Base-by-base conservation (phyloP, 2,888 invertebrate genomes). In the Timema podura region DNA sequence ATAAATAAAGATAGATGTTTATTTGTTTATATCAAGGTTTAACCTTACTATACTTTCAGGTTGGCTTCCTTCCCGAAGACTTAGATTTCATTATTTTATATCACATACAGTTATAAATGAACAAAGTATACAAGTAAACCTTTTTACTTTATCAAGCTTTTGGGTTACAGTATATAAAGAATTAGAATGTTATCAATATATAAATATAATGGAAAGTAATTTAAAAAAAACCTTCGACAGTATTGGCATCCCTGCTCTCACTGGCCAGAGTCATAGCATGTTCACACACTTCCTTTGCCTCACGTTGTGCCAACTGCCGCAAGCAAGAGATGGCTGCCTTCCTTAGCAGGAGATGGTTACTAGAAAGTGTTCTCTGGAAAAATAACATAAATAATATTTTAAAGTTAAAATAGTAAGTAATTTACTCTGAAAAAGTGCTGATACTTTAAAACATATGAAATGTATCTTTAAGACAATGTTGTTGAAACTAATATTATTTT, bases 281-380 rank as follows among this genome's bases (percentile, higher is more conserved):
- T 75, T 95, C 93, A 79, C 96, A 96, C 7, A 99, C 96, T 82
- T 98, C 97, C 74, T 91, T 91, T 0, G 99, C 97, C 80, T 99
- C 98, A 65, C 97, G 88, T 80, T 98, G 98, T 8, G 96, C 93
- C 75, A 99, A 81, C 81, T 99, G 99, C 0, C 98, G 88, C 64
- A 99, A 83, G 79, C 98, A 99, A 7, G 96, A 92, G 64, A 98
- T 91, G 0, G 98, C 94, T 7, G 98, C 96, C 80, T 96, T 91
- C 45, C 99, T 88, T 13, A 99, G 85, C 66, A 96, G 86, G 68
- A 98, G 83, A 84, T 98, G 97, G 61, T 92, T 90, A 78, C 94
- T 96, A 0, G 91, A 90, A 70, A 99, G 83, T 47, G 93, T 95
- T 75, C 91, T 88, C 93, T 93, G 79, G 0, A 82, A 80, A 71